Evolutionary conservation across 2,113 vertebrate species (phyloP).

Genomic region (Myotis davidii): DNA sequence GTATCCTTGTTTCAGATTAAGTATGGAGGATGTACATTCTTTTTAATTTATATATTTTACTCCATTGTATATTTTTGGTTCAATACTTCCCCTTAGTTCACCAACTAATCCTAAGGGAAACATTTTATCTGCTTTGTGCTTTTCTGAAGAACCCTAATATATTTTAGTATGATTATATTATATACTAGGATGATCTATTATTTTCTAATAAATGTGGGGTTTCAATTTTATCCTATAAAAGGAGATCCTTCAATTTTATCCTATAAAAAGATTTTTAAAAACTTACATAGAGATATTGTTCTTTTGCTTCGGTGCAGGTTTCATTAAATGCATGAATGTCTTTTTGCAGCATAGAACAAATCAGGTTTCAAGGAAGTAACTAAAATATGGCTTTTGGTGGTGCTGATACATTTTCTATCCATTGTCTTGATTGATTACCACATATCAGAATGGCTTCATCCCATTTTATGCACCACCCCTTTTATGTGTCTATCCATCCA

Average conservation of each 20-base stretch:
- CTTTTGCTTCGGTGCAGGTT: conserved; percentile 52
- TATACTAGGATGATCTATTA: conserved; percentile 72
- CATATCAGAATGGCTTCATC: not conserved
- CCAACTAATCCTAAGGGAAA: conserved; percentile 50
- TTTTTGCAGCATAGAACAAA: conserved; percentile 46
- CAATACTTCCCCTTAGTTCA: conserved; percentile 23
- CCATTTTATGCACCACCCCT: not conserved
- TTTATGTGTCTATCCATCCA: not conserved
- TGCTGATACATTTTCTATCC: not conserved
- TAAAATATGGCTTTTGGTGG: conserved; percentile 49
- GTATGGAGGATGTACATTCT: not conserved
- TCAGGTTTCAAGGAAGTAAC: conserved; percentile 54
- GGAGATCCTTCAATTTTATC: conserved; percentile 43
- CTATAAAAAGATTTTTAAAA: conserved; percentile 54
- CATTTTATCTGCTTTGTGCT: conserved; percentile 66
- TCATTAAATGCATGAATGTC: conserved; percentile 69
- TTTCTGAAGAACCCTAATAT: conserved; percentile 53
- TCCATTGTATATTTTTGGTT: conserved; percentile 31
- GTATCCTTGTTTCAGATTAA: conserved; percentile 30
- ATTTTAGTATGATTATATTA: conserved; percentile 61
- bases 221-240: conserved; percentile 48
- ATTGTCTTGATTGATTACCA: conserved; percentile 20
- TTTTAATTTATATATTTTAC: conserved; percentile 44
- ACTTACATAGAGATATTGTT: conserved; percentile 21
- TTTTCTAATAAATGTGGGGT: conserved; percentile 72